Conservation (phyloP, 2,888 invertebrate species). For the Steinernema carpocapsae region DNA sequence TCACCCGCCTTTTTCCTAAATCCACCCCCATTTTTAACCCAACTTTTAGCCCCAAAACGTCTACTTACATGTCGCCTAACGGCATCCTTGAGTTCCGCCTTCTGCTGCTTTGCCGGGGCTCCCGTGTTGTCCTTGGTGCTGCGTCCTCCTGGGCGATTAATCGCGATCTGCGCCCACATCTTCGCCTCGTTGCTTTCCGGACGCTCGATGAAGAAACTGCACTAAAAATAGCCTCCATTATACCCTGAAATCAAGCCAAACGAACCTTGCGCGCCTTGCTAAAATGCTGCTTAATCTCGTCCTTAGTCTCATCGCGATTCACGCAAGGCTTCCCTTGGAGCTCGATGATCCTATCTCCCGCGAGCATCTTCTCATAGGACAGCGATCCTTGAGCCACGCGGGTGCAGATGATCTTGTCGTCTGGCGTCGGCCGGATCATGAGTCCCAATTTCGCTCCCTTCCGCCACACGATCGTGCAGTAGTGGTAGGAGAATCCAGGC, state of each 20-base stretch:
- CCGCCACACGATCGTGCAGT: conserved; percentile 1
- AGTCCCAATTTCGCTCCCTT: not conserved
- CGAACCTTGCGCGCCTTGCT: not conserved
- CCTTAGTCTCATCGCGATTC: conserved; percentile 20
- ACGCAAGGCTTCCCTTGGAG: conserved; percentile 20
- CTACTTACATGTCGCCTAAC: not conserved
- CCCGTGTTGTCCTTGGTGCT: conserved; percentile 20
- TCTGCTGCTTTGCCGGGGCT: not conserved
- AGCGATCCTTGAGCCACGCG: conserved; percentile 9
- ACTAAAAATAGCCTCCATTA: not conserved
- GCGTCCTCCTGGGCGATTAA: conserved; percentile 12
- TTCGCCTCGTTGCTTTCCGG: conserved; percentile 5
- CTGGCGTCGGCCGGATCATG: conserved; percentile 24
- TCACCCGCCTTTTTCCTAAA: no score
- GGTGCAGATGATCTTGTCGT: conserved; percentile 27
- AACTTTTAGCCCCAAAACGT: no score
- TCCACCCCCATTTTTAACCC: no score
- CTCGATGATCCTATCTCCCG: conserved; percentile 23
- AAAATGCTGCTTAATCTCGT: not conserved
- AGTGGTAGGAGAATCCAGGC: not conserved
- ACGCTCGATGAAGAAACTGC: conserved; percentile 22
- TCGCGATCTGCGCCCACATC: conserved; percentile 20
- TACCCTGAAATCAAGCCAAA: not conserved
- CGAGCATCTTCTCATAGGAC: conserved; percentile 11
- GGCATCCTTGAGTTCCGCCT: conserved; percentile 11